Percentiles rank a stretch among this genome's conserved stretches.
These are phyloP conservation scores for Drosophila albomicans DNA, from an alignment of 1,140 invertebrate species.

Conservation along the genomic window DNA sequence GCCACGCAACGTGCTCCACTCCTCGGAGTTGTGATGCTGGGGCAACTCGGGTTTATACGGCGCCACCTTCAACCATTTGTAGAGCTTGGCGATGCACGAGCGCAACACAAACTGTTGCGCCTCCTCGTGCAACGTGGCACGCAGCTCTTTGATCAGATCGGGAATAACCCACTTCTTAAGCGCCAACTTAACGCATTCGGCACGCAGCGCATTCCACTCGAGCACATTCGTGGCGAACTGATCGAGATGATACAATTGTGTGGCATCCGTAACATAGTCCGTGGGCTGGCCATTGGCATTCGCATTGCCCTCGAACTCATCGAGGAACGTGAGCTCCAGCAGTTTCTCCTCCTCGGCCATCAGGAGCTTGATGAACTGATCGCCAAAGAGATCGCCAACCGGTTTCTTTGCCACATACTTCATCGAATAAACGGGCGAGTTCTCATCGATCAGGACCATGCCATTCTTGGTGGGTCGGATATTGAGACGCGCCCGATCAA, in stretches of 20 bases:
- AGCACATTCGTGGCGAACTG: slow-evolving; percentile 98
- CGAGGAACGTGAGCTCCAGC: slow-evolving; percentile 90
- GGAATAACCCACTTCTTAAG: slow-evolving; percentile 95
- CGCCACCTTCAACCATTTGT: slow-evolving; percentile 96
- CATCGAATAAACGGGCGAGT: slow-evolving; percentile 93
- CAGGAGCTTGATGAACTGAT: slow-evolving; percentile 94
- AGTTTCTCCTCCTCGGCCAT: slow-evolving; percentile 96
- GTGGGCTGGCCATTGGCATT: slow-evolving; percentile 85
- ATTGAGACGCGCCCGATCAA: slow-evolving; percentile 94
- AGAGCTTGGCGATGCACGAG: slow-evolving; percentile 93
- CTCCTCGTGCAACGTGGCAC: slow-evolving; percentile 92
- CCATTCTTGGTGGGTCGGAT: slow-evolving; percentile 96
- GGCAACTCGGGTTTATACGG: slow-evolving; percentile 89
- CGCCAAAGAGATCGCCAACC: slow-evolving; percentile 94
- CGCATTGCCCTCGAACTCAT: slow-evolving; percentile 92
- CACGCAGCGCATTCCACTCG: slow-evolving; percentile 97
- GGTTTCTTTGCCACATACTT: slow-evolving; percentile 99
- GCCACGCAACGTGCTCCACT: slow-evolving; percentile 94
- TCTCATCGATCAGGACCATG: slow-evolving; percentile 97
- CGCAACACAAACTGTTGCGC: slow-evolving; percentile 95
- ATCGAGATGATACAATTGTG: slow-evolving; percentile 96
- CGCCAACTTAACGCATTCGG: slow-evolving; percentile 94
- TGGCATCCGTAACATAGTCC: slow-evolving; percentile 95
- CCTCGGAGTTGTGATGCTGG: slow-evolving; percentile 93
- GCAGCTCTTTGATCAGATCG: slow-evolving; percentile 94